Evolutionary conservation across 2,888 invertebrate species (phyloP).

Genomic region (Eulithis testata): DNA sequence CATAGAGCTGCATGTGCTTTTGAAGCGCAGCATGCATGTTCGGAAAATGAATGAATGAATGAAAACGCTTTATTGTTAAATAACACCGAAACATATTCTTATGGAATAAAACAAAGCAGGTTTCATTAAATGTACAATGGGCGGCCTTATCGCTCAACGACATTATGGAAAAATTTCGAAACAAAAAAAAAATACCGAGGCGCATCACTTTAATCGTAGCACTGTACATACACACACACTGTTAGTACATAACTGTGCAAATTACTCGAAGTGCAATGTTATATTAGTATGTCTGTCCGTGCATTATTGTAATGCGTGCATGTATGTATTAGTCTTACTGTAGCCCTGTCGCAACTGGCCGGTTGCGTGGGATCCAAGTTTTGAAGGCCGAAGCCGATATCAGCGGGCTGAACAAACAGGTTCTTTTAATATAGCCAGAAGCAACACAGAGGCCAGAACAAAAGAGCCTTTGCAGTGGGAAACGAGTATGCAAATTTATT

Average conservation of each 20-base stretch:
- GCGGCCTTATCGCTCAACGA: too few species aligned
- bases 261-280: conserved; percentile 28
- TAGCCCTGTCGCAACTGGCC: conserved; percentile 72
- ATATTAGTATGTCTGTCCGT: conserved; percentile 44
- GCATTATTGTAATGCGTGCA: conserved; percentile 62
- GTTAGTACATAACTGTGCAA: conserved; percentile 16
- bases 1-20: too few species aligned
- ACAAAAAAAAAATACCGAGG: too few species aligned
- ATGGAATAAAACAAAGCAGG: too few species aligned
- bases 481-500: conserved; percentile 27
- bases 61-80: too few species aligned
- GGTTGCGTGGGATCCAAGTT: conserved; percentile 75
- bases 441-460: conserved; percentile 49
- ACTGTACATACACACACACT: neutral
- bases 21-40: too few species aligned
- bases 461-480: conserved; percentile 40
- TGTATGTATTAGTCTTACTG: conserved; percentile 71
- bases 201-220: too few species aligned
- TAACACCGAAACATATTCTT: too few species aligned
- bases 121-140: too few species aligned
- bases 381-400: conserved; percentile 76
- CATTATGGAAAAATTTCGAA: too few species aligned
- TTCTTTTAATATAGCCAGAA: conserved; percentile 47
- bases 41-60: too few species aligned
- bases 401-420: conserved; percentile 73